Evolutionary conservation across 1,140 invertebrate genomes (phyloP), one percentile per base, ranked within the genome.

Genomic region (Cheumatopsyche charites): DNA sequence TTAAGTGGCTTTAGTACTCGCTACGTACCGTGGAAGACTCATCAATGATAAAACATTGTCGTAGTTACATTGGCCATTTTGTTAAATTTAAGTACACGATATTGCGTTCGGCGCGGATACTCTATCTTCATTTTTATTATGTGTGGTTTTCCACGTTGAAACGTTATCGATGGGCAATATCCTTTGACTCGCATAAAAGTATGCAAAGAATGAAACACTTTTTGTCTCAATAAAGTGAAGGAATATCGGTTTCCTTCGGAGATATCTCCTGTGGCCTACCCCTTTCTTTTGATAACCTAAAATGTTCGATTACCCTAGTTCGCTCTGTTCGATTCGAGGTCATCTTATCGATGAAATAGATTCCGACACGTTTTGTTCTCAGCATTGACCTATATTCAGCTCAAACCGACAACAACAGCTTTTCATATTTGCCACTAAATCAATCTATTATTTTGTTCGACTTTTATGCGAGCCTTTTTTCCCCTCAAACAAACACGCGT

Each of bases 231-330:
- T 66, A 42, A 9, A 66, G 41, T 47, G 23, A 26, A 17, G 23
- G 15, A 68, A 58, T 68, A 68, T 55, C 55, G 66, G 66, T 68
- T 21, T 68, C 49, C 66, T 55, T 52, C 47, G 66, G 66, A 68
- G 66, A 68, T 68, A 68, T 68, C 66, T 68, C 66, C 66, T 68
- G 23, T 55, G 66, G 66, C 63, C 63, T 66, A 23, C 36, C 26
- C 62, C 41, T 21, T 12, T 61, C 15, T 21, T 23, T 15, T 45
- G 47, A 66, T 42, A 43, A 66, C 43, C 13, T 66, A 15, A 25
- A 47, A 66, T 47, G 41, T 47, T 66, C 63, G 63, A 66, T 47
- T 66, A 45, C 62, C 62, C 62, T 29, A 63, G 29, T 63, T 63
- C 62, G 23, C n/a, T 66, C 17, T 43, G 41, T 66, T 66, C 43